phyloP scores from a whole-genome alignment of 2,888 invertebrate genomes.

The Heliconius erato region DNA sequence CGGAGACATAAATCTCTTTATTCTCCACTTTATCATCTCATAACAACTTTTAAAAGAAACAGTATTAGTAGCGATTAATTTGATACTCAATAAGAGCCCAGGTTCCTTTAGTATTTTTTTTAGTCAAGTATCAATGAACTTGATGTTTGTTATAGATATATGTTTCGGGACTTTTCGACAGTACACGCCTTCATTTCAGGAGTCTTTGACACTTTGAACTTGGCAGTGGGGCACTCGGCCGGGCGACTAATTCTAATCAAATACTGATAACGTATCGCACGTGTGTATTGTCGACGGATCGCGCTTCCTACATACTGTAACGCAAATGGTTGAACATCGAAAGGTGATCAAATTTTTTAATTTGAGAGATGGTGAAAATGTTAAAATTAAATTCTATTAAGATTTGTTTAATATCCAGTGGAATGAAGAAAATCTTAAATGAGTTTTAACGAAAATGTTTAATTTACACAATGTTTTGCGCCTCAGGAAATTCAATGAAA shows the following conservation, averaged over 20 bases:
- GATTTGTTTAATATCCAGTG: neutral
- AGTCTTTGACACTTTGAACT: conserved; percentile 81
- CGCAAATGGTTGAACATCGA: conserved; percentile 5
- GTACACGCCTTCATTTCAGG: conserved; percentile 39
- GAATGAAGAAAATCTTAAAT: neutral
- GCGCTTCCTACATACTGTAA: conserved; percentile 41
- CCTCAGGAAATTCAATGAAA: no score
- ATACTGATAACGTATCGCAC: conserved; percentile 61
- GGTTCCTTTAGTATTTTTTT: neutral
- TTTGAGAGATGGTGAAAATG: neutral
- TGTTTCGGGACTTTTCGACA: conserved; percentile 26
- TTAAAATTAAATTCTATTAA: neutral
- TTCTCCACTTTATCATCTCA: neutral
- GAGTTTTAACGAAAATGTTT: no score
- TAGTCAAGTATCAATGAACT: neutral
- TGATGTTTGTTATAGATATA: conserved; percentile 5
- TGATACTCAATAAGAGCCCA: neutral
- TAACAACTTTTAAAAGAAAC: neutral
- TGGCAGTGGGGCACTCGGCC: conserved; percentile 74
- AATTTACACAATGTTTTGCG: no score
- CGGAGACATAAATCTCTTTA: neutral
- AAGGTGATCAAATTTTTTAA: neutral
- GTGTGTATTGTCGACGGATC: conserved; percentile 46
- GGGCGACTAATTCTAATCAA: conserved; percentile 70
- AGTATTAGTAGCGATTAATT: neutral